A percentile compares a stretch with the other conserved stretches of the same genome.
Evolutionary conservation across 2,888 invertebrate genomes (phyloP).

Genomic region (Andrena fulva): DNA sequence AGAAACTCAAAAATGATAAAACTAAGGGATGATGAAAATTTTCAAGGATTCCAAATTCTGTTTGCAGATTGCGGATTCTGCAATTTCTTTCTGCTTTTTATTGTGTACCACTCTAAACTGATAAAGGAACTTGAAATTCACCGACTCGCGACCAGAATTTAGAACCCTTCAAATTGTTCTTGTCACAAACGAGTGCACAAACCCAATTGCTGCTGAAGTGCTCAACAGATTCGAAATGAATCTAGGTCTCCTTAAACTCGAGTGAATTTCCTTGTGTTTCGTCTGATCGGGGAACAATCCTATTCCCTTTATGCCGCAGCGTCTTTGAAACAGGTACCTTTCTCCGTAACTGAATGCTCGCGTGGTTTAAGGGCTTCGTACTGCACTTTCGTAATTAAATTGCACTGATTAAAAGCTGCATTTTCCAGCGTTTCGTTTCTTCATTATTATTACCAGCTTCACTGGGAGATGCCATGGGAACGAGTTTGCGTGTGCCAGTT

Average conservation of each 20-base stretch:
- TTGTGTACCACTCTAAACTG: too few species aligned
- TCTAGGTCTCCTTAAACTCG: background rate
- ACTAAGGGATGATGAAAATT: background rate
- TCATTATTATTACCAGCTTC: background rate
- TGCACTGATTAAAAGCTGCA: constrained; percentile 21
- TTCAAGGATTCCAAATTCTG: background rate
- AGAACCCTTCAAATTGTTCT: too few species aligned
- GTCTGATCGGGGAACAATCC: background rate
- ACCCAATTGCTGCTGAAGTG: background rate
- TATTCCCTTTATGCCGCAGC: background rate
- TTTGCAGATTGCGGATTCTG: too few species aligned
- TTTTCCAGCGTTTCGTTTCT: constrained; percentile 26
- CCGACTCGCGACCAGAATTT: too few species aligned
- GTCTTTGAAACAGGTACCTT: constrained; percentile 7
- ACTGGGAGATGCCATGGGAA: too few species aligned
- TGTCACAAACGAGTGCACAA: background rate
- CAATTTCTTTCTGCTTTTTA: too few species aligned
- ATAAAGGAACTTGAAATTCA: too few species aligned
- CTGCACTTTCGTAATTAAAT: constrained; percentile 46
- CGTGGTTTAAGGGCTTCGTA: constrained; percentile 25
- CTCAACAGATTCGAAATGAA: background rate
- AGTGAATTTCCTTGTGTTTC: constrained; percentile 4
- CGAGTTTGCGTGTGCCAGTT: background rate
- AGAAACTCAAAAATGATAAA: background rate
- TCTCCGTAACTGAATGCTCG: background rate